phyloP scores from a whole-genome alignment of 53 echinoderm and acorn worm genomes.

The Paelopatides confundens region DNA sequence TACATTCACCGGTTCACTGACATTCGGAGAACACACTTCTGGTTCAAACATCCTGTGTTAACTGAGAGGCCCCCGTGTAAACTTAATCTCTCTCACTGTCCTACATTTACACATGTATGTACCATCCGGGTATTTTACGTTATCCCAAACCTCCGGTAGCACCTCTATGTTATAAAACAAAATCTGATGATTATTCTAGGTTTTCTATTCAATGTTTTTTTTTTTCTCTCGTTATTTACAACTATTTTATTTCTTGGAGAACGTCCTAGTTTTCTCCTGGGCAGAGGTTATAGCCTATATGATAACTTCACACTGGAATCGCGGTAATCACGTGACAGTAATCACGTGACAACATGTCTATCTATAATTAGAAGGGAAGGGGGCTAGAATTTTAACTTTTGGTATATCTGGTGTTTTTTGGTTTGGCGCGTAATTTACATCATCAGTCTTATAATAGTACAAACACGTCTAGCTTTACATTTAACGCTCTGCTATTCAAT shows the following conservation, averaged over 20 bases:
- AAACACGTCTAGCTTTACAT: neutral
- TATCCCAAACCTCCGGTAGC: neutral
- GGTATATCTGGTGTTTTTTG: neutral
- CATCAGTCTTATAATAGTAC: neutral
- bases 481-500: slow-evolving; percentile 22
- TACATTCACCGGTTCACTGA: too few species aligned
- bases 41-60: too few species aligned
- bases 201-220: neutral
- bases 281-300: neutral
- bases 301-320: neutral
- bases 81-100: too few species aligned
- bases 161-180: neutral
- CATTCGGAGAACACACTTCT: too few species aligned
- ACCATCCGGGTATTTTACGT: too few species aligned
- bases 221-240: neutral
- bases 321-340: too few species aligned
- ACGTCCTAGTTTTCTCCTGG: neutral
- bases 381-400: neutral
- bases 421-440: neutral
- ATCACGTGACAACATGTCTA: neutral
- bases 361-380: neutral
- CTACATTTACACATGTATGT: too few species aligned
- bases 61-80: too few species aligned
- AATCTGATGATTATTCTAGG: neutral
- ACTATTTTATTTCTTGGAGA: neutral